Conservation (phyloP, 2,113 vertebrate genomes). For the Tauraco erythrolophus region DNA sequence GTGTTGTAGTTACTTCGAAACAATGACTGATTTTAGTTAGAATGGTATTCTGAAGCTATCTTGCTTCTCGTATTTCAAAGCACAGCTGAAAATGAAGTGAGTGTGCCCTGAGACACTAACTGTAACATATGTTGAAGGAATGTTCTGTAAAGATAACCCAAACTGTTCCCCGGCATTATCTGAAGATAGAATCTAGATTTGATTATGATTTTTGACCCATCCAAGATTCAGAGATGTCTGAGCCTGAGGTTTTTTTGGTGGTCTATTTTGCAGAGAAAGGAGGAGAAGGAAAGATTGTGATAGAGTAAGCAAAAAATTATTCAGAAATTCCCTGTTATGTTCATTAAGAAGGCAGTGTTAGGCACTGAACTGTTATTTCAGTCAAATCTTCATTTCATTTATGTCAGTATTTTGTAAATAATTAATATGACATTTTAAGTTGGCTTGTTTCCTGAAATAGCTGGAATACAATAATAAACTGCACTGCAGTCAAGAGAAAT, state of each 20-base stretch:
- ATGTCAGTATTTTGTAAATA: slow-evolving; percentile 75
- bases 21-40: slow-evolving; percentile 39
- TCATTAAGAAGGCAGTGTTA: slow-evolving; percentile 52
- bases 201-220: neutral
- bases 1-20: neutral
- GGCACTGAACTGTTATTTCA: slow-evolving; percentile 34
- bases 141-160: neutral
- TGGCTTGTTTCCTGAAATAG: slow-evolving; percentile 66
- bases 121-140: slow-evolving; percentile 10
- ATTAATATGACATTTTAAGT: slow-evolving; percentile 73
- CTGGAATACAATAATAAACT: slow-evolving; percentile 41
- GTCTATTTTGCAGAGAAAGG: neutral
- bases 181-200: neutral
- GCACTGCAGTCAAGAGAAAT: neutral
- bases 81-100: slow-evolving; percentile 10
- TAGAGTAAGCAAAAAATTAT: slow-evolving; percentile 65
- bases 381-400: slow-evolving; percentile 61
- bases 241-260: neutral
- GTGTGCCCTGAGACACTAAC: neutral
- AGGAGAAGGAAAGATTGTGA: neutral
- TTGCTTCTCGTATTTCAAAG: slow-evolving; percentile 46
- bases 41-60: neutral
- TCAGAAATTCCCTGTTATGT: slow-evolving; percentile 43
- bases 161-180: neutral
- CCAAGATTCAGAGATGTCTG: neutral